Base-by-base conservation (phyloP, 92 coral and sea anemone genomes). In the Phenganax stokvisi region DNA sequence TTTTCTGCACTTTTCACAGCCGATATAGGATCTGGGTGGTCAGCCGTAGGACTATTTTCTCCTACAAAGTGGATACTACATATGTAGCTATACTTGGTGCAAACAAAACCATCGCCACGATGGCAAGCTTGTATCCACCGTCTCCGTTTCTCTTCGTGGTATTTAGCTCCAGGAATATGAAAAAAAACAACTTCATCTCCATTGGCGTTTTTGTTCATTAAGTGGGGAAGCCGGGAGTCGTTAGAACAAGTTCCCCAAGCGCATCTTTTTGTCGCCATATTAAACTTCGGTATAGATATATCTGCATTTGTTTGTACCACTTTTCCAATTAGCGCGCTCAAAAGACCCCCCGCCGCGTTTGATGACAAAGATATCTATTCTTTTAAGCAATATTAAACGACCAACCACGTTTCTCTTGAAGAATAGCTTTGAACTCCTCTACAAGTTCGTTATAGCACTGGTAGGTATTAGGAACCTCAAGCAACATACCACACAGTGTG, bases 231-330 rank as follows among this genome's bases (percentile, higher is more conserved):
- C 52, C 89, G 81, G 62, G 87, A 87, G 56, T 84, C 87, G 54
- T 87, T 84, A 77, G 85, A 71, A 51, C 89, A 86, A 67, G 89
- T 86, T 51, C 84, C 87, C 68, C 25, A 85, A 80, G 85, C 85
- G 61, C 89, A 81, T 68, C 86, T 81, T 81, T 81, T 86, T 12
- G 86, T 86, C 6, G 86, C 71, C 16, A 86, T 85, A 85, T 74
- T 74, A 63, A 67, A 57, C 72, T 63, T 1, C 27, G 7, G n/a
- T 13, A 13, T 13, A 13, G 65, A 13, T 13, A 37, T 37, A 37
- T 1, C 47, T 1, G 47, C 47, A 20, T 37, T 37, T 37, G 47
- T 37, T 37, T 37, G 47, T 37, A 37, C 47, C 47, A 37, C 47
- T 59, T 59, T 59, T 59, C 65, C 65, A 59, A 59, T 59, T 59